These are phyloP conservation scores for Caenorhabditis macrosperma DNA, from an alignment of 2,888 invertebrate species.

Conservation along the genomic window DNA sequence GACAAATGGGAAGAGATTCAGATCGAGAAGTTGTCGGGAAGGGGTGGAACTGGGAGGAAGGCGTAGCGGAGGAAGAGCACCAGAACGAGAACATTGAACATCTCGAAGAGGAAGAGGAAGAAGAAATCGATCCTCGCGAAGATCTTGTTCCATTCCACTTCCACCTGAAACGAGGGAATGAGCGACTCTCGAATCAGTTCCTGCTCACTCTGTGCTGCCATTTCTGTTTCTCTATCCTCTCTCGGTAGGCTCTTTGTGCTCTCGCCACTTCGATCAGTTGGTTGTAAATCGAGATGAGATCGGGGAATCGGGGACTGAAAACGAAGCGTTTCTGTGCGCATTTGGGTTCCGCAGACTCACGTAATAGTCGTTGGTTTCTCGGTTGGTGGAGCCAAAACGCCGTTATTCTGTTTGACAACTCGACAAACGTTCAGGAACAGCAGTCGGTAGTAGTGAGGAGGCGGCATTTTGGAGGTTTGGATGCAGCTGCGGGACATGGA, in stretches of 20 bases:
- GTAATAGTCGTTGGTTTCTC: slow-evolving; percentile 58
- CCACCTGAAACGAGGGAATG: slow-evolving; percentile 65
- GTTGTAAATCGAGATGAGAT: slow-evolving; percentile 65
- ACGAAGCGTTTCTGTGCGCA: background rate
- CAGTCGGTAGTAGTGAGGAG: slow-evolving; percentile 50
- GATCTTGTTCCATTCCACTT: slow-evolving; percentile 77
- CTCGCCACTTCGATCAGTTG: slow-evolving; percentile 70
- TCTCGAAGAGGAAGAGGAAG: slow-evolving; percentile 76
- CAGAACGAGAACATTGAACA: slow-evolving; percentile 74
- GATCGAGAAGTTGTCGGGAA: slow-evolving; percentile 71
- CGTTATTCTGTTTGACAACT: slow-evolving; percentile 49
- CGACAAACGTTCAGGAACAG: slow-evolving; percentile 54
- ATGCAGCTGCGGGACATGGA: slow-evolving; percentile 68
- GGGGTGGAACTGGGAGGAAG: slow-evolving; percentile 72
- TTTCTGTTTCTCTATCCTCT: slow-evolving; percentile 69
- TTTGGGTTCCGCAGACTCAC: slow-evolving; percentile 16
- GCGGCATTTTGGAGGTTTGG: slow-evolving; percentile 65
- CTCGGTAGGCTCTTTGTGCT: slow-evolving; percentile 71
- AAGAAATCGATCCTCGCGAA: slow-evolving; percentile 76
- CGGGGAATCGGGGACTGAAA: slow-evolving; percentile 67
- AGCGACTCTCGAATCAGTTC: background rate
- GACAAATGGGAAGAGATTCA: slow-evolving; percentile 15
- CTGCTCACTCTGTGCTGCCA: slow-evolving; percentile 50
- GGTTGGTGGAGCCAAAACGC: slow-evolving; percentile 20
- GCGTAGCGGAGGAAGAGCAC: slow-evolving; percentile 76